Conservation (phyloP, 1,140 invertebrate genomes). For the Antheraea pernyi region DNA sequence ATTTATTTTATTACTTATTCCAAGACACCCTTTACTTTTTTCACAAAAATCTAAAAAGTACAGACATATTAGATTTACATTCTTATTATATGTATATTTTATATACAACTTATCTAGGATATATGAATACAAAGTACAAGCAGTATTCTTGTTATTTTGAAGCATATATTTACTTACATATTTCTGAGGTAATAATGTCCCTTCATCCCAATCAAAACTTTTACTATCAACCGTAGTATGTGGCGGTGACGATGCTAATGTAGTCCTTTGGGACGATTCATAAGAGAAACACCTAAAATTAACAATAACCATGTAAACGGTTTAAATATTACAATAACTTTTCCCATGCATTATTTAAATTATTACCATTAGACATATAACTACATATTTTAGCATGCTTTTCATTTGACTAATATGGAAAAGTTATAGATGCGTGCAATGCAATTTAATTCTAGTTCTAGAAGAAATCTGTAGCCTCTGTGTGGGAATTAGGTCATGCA, state of each 20-base stretch:
- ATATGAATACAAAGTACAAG: too few relatives aligned
- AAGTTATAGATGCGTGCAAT: background rate
- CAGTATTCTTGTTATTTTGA: background rate
- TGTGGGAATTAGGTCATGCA: background rate
- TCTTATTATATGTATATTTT: too few relatives aligned
- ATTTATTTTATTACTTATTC: too few relatives aligned
- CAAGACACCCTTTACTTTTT: too few relatives aligned
- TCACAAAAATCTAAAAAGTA: too few relatives aligned
- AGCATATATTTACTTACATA: conserved; percentile 43
- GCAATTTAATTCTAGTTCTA: background rate
- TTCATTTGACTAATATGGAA: background rate
- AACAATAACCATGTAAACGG: background rate
- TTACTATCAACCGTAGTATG: conserved; percentile 80
- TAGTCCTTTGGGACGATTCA: conserved; percentile 83
- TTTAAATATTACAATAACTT: background rate
- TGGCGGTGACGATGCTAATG: conserved; percentile 82
- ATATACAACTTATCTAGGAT: too few relatives aligned
- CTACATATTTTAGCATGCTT: background rate
- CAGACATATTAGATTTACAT: too few relatives aligned
- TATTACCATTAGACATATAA: background rate
- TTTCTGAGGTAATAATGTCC: conserved; percentile 61
- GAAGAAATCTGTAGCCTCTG: background rate
- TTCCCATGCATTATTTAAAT: conserved; percentile 2
- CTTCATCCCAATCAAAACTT: conserved; percentile 77
- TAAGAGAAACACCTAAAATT: conserved; percentile 87